Percentiles rank a stretch among this genome's conserved stretches.
Conservation (phyloP, 2,113 vertebrate genomes). For the Emydocephalus ijimae region DNA sequence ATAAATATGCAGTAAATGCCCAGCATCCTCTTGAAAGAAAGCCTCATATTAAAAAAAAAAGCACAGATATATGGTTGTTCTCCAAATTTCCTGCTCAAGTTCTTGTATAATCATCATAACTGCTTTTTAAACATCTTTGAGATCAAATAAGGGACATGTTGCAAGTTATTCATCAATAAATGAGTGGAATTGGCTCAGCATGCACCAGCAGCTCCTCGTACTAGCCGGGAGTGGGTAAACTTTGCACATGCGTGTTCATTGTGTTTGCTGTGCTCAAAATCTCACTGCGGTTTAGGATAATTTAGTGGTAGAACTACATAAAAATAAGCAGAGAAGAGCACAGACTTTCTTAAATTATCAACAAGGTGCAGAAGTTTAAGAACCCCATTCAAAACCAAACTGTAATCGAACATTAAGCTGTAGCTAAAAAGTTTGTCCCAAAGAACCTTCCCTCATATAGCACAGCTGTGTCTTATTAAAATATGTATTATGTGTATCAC, state of each 20-base stretch:
- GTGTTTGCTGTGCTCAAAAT: conserved; percentile 41
- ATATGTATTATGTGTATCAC: conserved; percentile 68
- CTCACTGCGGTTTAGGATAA: conserved; percentile 61
- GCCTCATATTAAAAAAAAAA: neutral
- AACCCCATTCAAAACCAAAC: conserved; percentile 33
- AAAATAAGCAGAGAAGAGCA: conserved; percentile 48
- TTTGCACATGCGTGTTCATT: neutral
- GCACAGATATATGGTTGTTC: neutral
- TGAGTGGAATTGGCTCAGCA: neutral
- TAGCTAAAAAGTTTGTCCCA: conserved; percentile 54
- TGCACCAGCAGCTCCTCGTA: neutral
- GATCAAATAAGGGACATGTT: neutral
- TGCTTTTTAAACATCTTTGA: neutral
- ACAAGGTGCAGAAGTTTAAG: conserved; percentile 49
- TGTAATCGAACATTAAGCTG: conserved; percentile 57
- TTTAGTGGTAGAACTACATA: conserved; percentile 64
- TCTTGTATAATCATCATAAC: neutral
- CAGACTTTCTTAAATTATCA: conserved; percentile 50
- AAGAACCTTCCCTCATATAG: conserved; percentile 67
- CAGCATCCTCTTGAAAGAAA: conserved; percentile 15
- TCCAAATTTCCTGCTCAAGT: neutral
- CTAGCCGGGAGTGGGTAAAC: neutral
- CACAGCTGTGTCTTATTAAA: conserved; percentile 69
- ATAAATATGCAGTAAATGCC: conserved; percentile 56
- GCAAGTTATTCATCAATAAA: neutral